A percentile compares a stretch with the other conserved stretches of the same genome.
Conservation (phyloP, 2,113 vertebrate genomes). For the Myotis brandtii region DNA sequence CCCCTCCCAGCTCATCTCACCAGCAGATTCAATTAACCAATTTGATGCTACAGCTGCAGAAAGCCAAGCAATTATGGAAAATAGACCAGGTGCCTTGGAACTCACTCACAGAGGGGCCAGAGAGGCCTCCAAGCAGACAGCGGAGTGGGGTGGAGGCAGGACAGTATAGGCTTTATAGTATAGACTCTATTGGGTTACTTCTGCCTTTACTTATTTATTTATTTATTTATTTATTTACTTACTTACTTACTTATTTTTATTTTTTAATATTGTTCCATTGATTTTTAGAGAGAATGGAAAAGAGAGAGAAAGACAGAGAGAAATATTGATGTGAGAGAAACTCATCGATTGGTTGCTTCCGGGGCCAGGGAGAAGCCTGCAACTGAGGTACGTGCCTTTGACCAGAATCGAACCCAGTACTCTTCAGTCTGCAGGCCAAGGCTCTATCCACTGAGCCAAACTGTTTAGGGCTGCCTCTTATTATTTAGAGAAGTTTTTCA, state of each 20-base stretch:
- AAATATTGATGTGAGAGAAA: too few species aligned
- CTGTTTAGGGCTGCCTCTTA: background rate
- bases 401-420: too few species aligned
- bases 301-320: too few species aligned
- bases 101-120: background rate
- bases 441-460: too few species aligned
- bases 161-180: background rate
- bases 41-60: slow-evolving; percentile 69
- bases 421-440: too few species aligned
- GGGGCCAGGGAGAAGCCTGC: too few species aligned
- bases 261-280: too few species aligned
- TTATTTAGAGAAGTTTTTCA: background rate
- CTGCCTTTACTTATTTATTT: background rate
- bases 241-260: too few species aligned
- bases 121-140: slow-evolving; percentile 43
- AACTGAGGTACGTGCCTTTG: too few species aligned
- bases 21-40: slow-evolving; percentile 82
- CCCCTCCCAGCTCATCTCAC: slow-evolving; percentile 60
- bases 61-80: slow-evolving; percentile 44
- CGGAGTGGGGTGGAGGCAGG: background rate
- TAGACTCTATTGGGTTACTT: background rate
- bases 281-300: too few species aligned
- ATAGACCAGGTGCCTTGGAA: slow-evolving; percentile 56
- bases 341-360: too few species aligned
- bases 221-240: too few species aligned